Base-by-base conservation (phyloP, 2,888 invertebrate genomes). In the Chaetogeoica ovagalla region DNA sequence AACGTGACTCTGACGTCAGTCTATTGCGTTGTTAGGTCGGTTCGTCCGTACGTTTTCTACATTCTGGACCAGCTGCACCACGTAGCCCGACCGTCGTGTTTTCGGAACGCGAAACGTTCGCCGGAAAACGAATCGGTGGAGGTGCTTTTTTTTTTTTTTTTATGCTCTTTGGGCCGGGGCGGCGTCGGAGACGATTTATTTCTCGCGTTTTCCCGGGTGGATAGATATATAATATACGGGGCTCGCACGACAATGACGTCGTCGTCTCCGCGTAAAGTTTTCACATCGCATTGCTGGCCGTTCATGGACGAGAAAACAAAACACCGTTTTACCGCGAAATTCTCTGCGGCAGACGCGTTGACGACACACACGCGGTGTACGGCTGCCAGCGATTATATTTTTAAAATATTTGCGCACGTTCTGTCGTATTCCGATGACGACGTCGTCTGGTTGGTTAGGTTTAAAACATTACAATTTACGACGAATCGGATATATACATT, bases 1-100 rank as follows among this genome's bases (percentile, higher is more conserved):
- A 71, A 79, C 79, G 77, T 77, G 77, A 77, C 70, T 70, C 39
- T 79, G 79, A 79, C 79, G 79, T 79, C 79, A 65, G 63, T 57
- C 39, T 70, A 79, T 23, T 79, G 79, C 79, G 79, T 79, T 57
- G 62, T 76, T 65, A 65, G 13, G 70, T 43, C 43, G 15, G 21
- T 17, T 66, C 15, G 43, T 17, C 5, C 66, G 21, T 43, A 55
- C 4, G 8, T 55, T 9, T 7, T 55, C 19, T 9, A 48, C 55
- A 2, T 4, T 30, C 30, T 30, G 30, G 30, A 30, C 30, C 30
- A 30, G 30, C 52, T 17, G 52, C 52, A 17, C 15, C 13, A 52
- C 52, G 52, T 30, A 30, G 30, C 7, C 19, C 13, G 1, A 13
- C 48, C 13, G 13, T 11, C 55, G 15, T 5, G 39, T 65, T 65